Percentiles rank a stretch among this genome's conserved stretches.
Conservation (phyloP, 1,140 invertebrate genomes). For the Spodoptera frugiperda region DNA sequence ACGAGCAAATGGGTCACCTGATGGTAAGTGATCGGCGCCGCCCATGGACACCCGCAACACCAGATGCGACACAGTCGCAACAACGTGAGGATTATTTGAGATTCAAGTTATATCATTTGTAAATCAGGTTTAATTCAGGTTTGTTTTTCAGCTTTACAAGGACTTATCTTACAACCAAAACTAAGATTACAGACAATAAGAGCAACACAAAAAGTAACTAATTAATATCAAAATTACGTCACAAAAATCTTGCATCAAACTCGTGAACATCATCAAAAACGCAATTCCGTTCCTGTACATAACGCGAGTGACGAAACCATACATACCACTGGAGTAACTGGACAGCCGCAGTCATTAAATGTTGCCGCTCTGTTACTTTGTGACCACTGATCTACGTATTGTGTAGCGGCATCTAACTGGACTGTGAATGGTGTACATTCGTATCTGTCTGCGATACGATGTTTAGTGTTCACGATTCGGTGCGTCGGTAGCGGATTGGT, state of each 20-base stretch:
- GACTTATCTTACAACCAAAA: background rate
- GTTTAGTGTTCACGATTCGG: slow-evolving; percentile 59
- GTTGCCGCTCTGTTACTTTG: slow-evolving; percentile 81
- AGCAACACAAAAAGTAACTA: background rate
- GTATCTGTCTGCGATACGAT: slow-evolving; percentile 70
- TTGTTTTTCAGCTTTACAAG: too few relatives aligned
- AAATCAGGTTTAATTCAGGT: too few relatives aligned
- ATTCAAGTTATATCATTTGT: too few relatives aligned
- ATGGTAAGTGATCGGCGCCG: too few relatives aligned
- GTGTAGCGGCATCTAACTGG: slow-evolving; percentile 82
- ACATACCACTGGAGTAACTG: slow-evolving; percentile 65
- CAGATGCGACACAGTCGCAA: too few relatives aligned
- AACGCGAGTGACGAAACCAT: slow-evolving; percentile 69
- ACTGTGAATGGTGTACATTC: slow-evolving; percentile 79
- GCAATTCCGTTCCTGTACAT: slow-evolving; percentile 40
- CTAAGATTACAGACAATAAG: background rate
- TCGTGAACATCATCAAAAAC: slow-evolving; percentile 28
- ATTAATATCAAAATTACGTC: slow-evolving; percentile 31
- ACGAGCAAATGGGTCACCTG: too few relatives aligned
- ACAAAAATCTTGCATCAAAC: slow-evolving; percentile 9
- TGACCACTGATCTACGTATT: slow-evolving; percentile 66
- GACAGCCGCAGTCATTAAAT: slow-evolving; percentile 80
- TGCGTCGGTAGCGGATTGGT: slow-evolving; percentile 14
- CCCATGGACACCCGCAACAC: too few relatives aligned
- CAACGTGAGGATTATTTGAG: too few relatives aligned